A percentile compares a stretch with the other conserved stretches of the same genome.
Conservation (phyloP, 2,113 vertebrate genomes). For the Lamprotornis superbus region DNA sequence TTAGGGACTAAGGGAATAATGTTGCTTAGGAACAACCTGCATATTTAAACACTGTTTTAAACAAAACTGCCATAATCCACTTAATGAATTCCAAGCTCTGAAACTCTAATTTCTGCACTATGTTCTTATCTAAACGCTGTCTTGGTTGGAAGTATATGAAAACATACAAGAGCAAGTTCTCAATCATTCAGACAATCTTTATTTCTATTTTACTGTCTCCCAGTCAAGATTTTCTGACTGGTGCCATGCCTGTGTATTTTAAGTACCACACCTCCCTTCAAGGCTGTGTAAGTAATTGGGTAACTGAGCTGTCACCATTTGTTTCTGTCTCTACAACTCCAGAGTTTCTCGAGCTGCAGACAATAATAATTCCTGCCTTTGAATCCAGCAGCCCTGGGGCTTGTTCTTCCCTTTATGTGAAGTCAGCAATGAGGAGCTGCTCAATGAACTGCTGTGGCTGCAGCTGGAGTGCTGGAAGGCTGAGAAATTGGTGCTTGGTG, state of each 20-base stretch:
- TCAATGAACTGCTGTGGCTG: not conserved
- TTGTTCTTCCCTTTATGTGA: not conserved
- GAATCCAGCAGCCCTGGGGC: not conserved
- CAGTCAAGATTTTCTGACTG: not conserved
- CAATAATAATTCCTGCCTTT: not conserved
- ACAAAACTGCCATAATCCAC: not conserved
- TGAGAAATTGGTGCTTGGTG: not conserved
- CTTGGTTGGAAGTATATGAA: not conserved
- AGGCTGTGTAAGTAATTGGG: not conserved
- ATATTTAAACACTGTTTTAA: conserved; percentile 51
- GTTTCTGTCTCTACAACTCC: not conserved
- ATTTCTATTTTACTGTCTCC: not conserved
- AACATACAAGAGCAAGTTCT: not conserved
- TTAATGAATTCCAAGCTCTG: conserved; percentile 22
- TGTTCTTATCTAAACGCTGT: not conserved
- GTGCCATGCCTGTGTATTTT: not conserved
- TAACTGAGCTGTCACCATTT: not conserved
- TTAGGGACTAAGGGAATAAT: conserved; percentile 23
- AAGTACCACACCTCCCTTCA: not conserved
- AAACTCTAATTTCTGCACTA: not conserved
- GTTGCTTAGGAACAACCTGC: conserved; percentile 61
- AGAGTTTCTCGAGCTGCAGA: not conserved
- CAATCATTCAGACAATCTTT: not conserved
- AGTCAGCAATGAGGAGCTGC: not conserved
- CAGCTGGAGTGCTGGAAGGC: not conserved